Base-by-base conservation (phyloP, 2,113 vertebrate species). In the Gracilinanus agilis region DNA sequence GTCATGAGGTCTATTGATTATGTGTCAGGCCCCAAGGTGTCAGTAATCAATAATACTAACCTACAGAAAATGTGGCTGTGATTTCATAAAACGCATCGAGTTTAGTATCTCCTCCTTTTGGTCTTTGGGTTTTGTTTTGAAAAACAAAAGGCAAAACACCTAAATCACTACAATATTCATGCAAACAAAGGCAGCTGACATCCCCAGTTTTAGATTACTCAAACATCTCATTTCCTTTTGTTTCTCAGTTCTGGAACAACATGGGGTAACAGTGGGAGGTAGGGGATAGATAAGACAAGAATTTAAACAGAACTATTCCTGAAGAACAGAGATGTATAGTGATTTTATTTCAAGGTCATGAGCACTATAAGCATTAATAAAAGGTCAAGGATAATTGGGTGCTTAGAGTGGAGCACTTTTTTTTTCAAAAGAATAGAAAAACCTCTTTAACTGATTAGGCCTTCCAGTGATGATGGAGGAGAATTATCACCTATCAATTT, bases 41-140 rank as follows among this genome's bases (percentile, higher is more conserved):
- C 94, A 97, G 98, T 98, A 97, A 99, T 99, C 99, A 98, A 98
- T 99, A 99, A 98, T 93, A 98, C 98, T 98, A 98, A 98, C 98
- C 98, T 98, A 98, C 98, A 98, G 97, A 98, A 98, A 98, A 98
- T 96, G 98, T 95, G 58, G 98, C 97, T 97, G 97, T 95, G 96
- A 95, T 97, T 98, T 97, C 97, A 96, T 96, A 97, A 97, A 96
- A 88, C 94, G 97, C 54, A 3, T n/a, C 10, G 55, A 3, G 75
- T 88, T 95, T 96, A 92, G 92, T 89, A 56, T 96, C 49, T 1
- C 0, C 61, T 96, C 94, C 96, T 97, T 67, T 93, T 91, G 90
- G 55, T 95, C 40, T 93, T 49, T 54, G 90, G 96, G 92, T 95
- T 95, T 96, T 96, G 40, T 61, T 56, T 19, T 19, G 88, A 93